Evolutionary conservation across 2,888 invertebrate genomes (phyloP).

Genomic region (Helobdella robusta): DNA sequence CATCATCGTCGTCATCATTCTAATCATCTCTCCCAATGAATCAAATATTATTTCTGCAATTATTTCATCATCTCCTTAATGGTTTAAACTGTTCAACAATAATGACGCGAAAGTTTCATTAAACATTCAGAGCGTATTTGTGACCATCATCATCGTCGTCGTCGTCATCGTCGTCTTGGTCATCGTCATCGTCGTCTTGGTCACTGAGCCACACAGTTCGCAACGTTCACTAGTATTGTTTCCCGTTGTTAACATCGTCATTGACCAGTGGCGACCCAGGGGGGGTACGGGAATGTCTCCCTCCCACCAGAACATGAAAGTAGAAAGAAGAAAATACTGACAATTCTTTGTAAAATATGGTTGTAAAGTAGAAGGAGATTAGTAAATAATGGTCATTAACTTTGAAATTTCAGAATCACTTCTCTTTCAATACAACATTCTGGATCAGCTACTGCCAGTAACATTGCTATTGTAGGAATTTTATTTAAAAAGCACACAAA

Average conservation of each 20-base stretch:
- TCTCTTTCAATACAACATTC: no score
- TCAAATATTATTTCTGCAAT: no score
- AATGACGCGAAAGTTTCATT: not conserved
- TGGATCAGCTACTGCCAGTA: no score
- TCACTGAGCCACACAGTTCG: not conserved
- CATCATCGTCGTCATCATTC: slow-evolving; percentile 2
- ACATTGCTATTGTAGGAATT: no score
- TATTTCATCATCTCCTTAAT: not conserved
- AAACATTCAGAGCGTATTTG: not conserved
- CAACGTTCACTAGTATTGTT: not conserved
- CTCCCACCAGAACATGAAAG: no score
- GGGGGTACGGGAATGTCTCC: not conserved
- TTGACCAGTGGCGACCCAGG: not conserved
- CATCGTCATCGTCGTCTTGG: not conserved
- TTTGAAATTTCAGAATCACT: no score
- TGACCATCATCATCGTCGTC: not conserved
- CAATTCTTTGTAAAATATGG: no score
- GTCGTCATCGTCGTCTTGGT: not conserved
- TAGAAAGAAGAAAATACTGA: no score
- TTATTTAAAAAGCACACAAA: no score
- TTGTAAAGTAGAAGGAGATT: no score
- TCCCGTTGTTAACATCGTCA: not conserved
- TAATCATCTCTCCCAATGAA: no score
- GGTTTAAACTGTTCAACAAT: not conserved
- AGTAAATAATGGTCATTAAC: no score